Base-by-base conservation (phyloP, 2,888 invertebrate genomes). In the Synergus umbraculus region DNA sequence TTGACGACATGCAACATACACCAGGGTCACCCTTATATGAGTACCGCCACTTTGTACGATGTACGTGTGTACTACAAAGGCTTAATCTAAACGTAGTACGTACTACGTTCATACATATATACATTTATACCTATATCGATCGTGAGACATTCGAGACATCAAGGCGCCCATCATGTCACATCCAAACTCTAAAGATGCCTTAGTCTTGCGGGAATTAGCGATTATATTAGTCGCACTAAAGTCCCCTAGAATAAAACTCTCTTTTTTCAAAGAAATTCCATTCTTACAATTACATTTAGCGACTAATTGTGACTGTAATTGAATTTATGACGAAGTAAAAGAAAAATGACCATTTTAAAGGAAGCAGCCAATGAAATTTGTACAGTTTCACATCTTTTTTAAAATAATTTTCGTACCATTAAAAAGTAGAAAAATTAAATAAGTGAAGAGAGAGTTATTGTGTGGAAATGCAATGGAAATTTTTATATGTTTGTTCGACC, bases 1-100 rank as follows among this genome's bases (percentile, higher is more conserved):
- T 80, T 82, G 85, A 80, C 84, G 84, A 85, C 85, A 85, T 86
- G 87, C 85, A 87, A 86, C 84, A 77, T 73, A 83, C 83, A 87
- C 88, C 84, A 87, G 87, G 85, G 88, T 88, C 87, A 83, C 78
- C 81, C 58, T 22, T 67, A 54, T 66, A 41, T 37, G 58, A 76
- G 13, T 54, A n/a, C 54, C 58, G 41, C 29, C 58, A 43, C 76
- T 54, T 41, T 76, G 54, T 76, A 44, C 46, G 18, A 67, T 7
- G 49, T 49, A 5, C n/a, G n/a, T 54, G 54, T 46, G 44, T 43
- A 41, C 10, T 46, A 69, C 69, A 69, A 69, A 69, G 46, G 46
- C 37, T 37, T 76, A 63, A 46, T 65, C 65, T 77, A 41, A 46
- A 29, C 64, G 46, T 18, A 77, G 29, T 49, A 64, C 46, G 18